Evolutionary conservation across 2,113 vertebrate species (phyloP).

Genomic region (Brachypodius melanocephalos): DNA sequence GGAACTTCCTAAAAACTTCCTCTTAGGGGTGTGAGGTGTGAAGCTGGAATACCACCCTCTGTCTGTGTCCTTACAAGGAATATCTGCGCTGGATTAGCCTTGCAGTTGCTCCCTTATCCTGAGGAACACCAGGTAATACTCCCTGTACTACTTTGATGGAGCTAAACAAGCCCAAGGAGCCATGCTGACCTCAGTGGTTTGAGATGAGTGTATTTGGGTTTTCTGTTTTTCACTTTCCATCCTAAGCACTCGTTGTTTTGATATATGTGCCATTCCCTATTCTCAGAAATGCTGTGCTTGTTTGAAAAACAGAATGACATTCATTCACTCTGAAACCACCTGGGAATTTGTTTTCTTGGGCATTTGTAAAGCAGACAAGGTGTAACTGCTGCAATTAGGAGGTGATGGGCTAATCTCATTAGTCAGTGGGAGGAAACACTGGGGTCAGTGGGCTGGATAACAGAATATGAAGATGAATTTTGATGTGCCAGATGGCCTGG

Average conservation of each 20-base stretch:
- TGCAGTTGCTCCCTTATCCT: background rate
- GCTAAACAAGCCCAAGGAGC: background rate
- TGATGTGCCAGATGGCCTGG: slow-evolving; percentile 35
- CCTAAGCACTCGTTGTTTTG: background rate
- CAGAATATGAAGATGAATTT: slow-evolving; percentile 8
- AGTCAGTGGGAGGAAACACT: background rate
- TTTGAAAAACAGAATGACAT: background rate
- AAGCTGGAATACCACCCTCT: background rate
- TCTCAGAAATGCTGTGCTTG: background rate
- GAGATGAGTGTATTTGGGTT: background rate
- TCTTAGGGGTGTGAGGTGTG: background rate
- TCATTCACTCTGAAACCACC: background rate
- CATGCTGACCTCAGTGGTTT: background rate
- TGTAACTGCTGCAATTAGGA: slow-evolving; percentile 18
- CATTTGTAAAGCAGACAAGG: background rate
- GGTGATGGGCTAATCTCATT: slow-evolving; percentile 24
- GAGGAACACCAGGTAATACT: background rate
- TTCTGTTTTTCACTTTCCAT: background rate
- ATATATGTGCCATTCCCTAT: background rate
- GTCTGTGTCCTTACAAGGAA: background rate
- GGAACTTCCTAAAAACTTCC: background rate
- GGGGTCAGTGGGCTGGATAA: background rate
- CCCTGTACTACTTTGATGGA: background rate
- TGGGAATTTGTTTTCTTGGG: slow-evolving; percentile 22
- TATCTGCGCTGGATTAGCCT: background rate